Evolutionary conservation across 1,140 invertebrate genomes (phyloP).

Genomic region (Augochlora pura): DNA sequence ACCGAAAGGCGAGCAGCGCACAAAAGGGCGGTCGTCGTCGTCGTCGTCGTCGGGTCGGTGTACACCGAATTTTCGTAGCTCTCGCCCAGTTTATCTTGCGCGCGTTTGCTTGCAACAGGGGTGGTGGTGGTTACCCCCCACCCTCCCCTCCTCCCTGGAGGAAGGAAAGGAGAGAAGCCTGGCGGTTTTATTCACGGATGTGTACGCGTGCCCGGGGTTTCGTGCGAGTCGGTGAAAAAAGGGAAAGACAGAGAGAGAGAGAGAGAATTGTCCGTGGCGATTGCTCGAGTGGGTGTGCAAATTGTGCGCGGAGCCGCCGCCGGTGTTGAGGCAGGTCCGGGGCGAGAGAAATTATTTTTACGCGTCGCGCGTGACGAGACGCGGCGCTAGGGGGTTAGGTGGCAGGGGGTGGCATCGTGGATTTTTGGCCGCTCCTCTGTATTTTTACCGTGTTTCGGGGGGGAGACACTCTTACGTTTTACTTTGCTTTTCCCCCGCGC

Average conservation of each 20-base stretch:
- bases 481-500: too few species aligned
- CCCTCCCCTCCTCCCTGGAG: too few species aligned
- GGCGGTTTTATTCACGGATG: constrained; percentile 53
- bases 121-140: too few species aligned
- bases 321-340: neutral
- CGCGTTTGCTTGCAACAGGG: constrained; percentile 52
- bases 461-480: too few species aligned
- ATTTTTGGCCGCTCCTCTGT: too few species aligned
- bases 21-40: constrained; percentile 46
- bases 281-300: constrained; percentile 39
- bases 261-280: constrained; percentile 35
- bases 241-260: constrained; percentile 27
- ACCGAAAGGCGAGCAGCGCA: constrained; percentile 44
- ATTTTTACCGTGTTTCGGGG: too few species aligned
- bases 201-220: neutral
- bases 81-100: constrained; percentile 64
- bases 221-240: neutral
- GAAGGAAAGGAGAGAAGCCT: too few species aligned
- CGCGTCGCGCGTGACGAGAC: constrained; percentile 5
- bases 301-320: constrained; percentile 20
- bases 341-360: constrained; percentile 39
- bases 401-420: too few species aligned
- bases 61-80: constrained; percentile 61
- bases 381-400: too few species aligned
- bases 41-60: constrained; percentile 15